These are phyloP conservation scores for Diadema setosum DNA, from an alignment of 35 echinoderm and acorn worm genomes.

Conservation along the genomic window DNA sequence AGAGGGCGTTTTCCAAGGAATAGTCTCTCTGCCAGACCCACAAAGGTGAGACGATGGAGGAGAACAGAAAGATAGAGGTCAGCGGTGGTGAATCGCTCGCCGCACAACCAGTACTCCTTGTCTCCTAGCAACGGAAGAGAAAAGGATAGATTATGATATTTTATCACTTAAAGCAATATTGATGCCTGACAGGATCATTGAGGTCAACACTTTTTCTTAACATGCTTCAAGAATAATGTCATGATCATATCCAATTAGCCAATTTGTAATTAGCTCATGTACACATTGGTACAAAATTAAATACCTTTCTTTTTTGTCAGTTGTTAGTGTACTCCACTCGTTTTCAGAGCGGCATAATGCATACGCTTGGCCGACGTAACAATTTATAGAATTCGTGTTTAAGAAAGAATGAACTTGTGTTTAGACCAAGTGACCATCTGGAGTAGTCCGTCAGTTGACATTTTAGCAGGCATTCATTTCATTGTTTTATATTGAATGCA, in stretches of 20 bases:
- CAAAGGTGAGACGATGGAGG: conserved; percentile 32
- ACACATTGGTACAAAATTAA: not conserved
- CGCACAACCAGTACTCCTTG: conserved; percentile 52
- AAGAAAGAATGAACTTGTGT: too few relatives aligned
- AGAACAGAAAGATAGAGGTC: conserved; percentile 49
- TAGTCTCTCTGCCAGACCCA: conserved; percentile 14
- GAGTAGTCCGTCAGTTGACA: too few relatives aligned
- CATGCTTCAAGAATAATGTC: not conserved
- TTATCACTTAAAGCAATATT: not conserved
- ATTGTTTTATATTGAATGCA: too few relatives aligned
- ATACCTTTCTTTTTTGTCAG: not conserved
- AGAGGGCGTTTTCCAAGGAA: conserved; percentile 20
- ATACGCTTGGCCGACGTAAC: too few relatives aligned
- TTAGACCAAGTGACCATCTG: too few relatives aligned
- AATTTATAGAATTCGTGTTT: too few relatives aligned
- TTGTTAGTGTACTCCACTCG: too few relatives aligned
- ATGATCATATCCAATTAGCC: not conserved
- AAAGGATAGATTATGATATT: not conserved
- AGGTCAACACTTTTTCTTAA: not conserved
- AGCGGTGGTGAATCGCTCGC: conserved; percentile 28
- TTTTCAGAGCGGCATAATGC: too few relatives aligned
- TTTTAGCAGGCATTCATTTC: too few relatives aligned
- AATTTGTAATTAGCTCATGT: not conserved
- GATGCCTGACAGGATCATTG: not conserved
- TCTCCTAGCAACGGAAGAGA: not conserved